Percentiles rank a stretch among this genome's conserved stretches.
Evolutionary conservation across 2,888 invertebrate species (phyloP).

Genomic region (Crepidodera aurea): DNA sequence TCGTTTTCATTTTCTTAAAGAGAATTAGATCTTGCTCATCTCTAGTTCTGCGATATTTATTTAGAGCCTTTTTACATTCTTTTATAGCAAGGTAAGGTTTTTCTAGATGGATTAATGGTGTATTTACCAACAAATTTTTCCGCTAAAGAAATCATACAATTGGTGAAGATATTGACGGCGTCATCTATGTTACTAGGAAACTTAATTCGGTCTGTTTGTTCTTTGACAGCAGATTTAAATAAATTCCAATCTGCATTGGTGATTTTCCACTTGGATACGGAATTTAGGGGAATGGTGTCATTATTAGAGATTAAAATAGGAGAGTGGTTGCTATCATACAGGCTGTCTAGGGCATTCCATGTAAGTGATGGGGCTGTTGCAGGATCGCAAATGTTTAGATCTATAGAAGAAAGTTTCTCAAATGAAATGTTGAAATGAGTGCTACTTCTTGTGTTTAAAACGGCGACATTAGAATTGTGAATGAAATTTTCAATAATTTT

Average conservation of each 20-base stretch:
- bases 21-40: neutral
- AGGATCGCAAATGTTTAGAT: neutral
- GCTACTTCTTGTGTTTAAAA: conserved; percentile 16
- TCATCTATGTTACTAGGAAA: neutral
- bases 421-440: conserved; percentile 21
- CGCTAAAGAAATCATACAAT: neutral
- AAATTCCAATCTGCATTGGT: conserved; percentile 1
- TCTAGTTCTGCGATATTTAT: conserved; percentile 2
- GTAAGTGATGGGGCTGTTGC: conserved; percentile 2
- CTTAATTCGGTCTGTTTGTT: neutral
- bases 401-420: conserved; percentile 12
- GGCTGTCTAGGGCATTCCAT: conserved; percentile 5
- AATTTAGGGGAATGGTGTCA: neutral
- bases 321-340: conserved; percentile 7
- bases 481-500: conserved; percentile 16
- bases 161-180: neutral
- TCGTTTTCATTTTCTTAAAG: neutral
- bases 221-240: neutral
- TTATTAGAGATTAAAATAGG: conserved; percentile 18
- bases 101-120: neutral
- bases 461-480: conserved; percentile 1
- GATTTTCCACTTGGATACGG: conserved; percentile 12
- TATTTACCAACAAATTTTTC: neutral
- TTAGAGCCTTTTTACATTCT: conserved; percentile 6
- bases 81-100: too few relatives aligned